phyloP scores from a whole-genome alignment of 2,888 invertebrate genomes.

The Monopis laevigella region DNA sequence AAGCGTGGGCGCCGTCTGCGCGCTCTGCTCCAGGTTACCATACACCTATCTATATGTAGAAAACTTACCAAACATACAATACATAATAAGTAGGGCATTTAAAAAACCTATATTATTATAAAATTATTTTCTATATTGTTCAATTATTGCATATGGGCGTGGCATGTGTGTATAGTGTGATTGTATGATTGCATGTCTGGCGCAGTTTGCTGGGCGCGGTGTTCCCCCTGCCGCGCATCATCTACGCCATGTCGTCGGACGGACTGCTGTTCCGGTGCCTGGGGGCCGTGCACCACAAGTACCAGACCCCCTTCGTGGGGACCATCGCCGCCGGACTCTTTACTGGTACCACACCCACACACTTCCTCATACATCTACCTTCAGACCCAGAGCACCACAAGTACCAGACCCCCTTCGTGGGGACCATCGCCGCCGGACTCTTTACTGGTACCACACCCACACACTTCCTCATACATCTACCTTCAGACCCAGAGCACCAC shows the following conservation, averaged over 20 bases:
- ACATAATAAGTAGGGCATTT: too few relatives aligned
- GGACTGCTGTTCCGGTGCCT: constrained; percentile 82
- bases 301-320: constrained; percentile 81
- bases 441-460: constrained; percentile 81
- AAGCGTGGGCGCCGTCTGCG: constrained; percentile 85
- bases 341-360: too few relatives aligned
- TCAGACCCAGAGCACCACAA: constrained; percentile 76
- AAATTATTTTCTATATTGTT: too few relatives aligned
- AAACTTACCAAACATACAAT: too few relatives aligned
- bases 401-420: constrained; percentile 82
- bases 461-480: too few relatives aligned
- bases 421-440: constrained; percentile 78
- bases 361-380: too few relatives aligned
- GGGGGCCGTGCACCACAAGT: constrained; percentile 76
- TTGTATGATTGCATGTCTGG: too few relatives aligned
- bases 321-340: constrained; percentile 79
- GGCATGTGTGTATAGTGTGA: too few relatives aligned
- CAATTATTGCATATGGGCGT: too few relatives aligned
- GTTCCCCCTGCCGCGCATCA: constrained; percentile 85
- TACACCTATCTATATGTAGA: too few relatives aligned
- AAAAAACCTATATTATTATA: too few relatives aligned
- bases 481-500: too few relatives aligned
- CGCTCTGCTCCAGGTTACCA: constrained; percentile 82
- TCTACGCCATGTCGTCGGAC: constrained; percentile 90
- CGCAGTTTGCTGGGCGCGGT: constrained; percentile 83